phyloP scores from a whole-genome alignment of 2,888 invertebrate species.

The Melanotus villosus region DNA sequence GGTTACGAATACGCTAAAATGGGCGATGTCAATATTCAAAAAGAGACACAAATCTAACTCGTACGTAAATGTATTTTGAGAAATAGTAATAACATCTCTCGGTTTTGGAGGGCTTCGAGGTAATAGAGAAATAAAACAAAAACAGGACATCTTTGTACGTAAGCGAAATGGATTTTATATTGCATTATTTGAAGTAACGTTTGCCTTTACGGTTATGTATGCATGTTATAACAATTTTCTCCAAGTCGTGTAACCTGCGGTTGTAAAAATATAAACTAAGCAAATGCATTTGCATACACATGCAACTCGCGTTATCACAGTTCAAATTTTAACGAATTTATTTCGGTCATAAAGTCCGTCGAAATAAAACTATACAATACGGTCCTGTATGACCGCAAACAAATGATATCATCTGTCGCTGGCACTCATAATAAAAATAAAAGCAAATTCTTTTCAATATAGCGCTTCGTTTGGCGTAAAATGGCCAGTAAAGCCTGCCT shows the following conservation, averaged over 20 bases:
- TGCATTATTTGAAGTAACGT: constrained; percentile 46
- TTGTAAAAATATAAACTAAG: constrained; percentile 30
- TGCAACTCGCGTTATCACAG: constrained; percentile 1
- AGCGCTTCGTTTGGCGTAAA: constrained; percentile 44
- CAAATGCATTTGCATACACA: constrained; percentile 28
- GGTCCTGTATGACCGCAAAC: constrained; percentile 40
- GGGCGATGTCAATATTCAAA: background rate
- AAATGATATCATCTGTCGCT: constrained; percentile 48
- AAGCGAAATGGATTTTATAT: constrained; percentile 48
- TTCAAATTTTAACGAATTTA: constrained; percentile 13
- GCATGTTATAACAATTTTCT: constrained; percentile 41
- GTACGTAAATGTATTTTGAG: constrained; percentile 22
- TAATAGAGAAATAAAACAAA: constrained; percentile 42
- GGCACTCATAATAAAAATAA: constrained; percentile 49
- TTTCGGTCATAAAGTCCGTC: background rate
- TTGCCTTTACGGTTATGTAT: constrained; percentile 37
- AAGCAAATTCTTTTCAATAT: constrained; percentile 47
- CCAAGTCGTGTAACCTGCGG: constrained; percentile 21
- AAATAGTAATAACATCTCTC: constrained; percentile 31
- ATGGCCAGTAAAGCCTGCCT: constrained; percentile 47
- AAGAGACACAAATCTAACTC: constrained; percentile 1
- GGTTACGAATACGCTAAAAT: background rate
- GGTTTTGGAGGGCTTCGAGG: constrained; percentile 33
- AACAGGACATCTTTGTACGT: constrained; percentile 37
- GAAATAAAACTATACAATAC: constrained; percentile 18